These are phyloP conservation scores for Ibidorhyncha struthersii DNA, from an alignment of 2,113 vertebrate species.

Conservation along the genomic window DNA sequence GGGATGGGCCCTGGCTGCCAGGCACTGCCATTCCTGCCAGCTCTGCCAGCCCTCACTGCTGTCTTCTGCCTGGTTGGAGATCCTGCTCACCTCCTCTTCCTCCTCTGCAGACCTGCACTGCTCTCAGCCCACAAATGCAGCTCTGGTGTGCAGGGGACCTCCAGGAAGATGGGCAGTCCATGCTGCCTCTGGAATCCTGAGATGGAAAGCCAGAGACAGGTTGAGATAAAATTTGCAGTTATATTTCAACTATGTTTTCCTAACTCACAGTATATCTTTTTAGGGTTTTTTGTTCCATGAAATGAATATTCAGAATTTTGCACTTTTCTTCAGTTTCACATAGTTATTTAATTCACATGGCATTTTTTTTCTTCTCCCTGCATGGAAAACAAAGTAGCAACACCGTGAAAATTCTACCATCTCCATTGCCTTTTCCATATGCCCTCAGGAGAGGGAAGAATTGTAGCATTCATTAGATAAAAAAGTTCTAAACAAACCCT, in stretches of 20 bases:
- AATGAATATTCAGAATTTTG: background rate
- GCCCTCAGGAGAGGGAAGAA: background rate
- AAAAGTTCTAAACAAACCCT: background rate
- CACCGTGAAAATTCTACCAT: background rate
- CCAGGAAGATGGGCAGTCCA: background rate
- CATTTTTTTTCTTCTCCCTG: background rate
- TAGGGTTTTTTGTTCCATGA: background rate
- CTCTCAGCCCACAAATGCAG: background rate
- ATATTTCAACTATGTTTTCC: background rate
- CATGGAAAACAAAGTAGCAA: background rate
- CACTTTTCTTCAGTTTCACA: background rate
- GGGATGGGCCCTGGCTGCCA: background rate
- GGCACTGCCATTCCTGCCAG: background rate
- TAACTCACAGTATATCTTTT: background rate
- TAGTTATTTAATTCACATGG: background rate
- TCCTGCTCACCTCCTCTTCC: background rate
- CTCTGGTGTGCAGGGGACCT: background rate
- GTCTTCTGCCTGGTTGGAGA: background rate
- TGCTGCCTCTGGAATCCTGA: background rate
- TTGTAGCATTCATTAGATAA: background rate
- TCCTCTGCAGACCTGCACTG: background rate
- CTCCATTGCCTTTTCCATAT: background rate
- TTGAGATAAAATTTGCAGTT: background rate
- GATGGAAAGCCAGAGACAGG: accelerated
- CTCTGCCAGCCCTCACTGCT: no score